A percentile compares a stretch with the other conserved stretches of the same genome.
Evolutionary conservation across 2,888 invertebrate species (phyloP).

Genomic region (Hedya salicella): DNA sequence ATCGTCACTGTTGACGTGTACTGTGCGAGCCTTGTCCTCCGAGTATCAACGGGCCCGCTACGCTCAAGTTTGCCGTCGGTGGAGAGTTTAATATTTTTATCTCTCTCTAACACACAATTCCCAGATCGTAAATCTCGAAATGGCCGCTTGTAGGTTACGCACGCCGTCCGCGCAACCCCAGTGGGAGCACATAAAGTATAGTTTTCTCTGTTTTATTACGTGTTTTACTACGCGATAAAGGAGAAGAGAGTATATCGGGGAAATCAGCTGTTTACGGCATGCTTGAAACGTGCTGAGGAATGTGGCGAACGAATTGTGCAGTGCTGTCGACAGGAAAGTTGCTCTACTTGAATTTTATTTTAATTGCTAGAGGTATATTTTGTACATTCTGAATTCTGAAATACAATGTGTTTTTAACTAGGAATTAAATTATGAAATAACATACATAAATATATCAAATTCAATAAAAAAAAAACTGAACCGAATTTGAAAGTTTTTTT

Average conservation of each 20-base stretch:
- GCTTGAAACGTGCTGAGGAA: conserved; percentile 84
- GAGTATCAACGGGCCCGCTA: conserved; percentile 71
- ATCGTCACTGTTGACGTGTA: conserved; percentile 61
- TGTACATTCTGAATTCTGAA: too few relatives aligned
- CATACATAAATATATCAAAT: too few relatives aligned
- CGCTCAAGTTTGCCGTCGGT: conserved; percentile 75
- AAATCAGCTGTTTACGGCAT: conserved; percentile 85
- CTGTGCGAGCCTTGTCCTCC: conserved; percentile 72
- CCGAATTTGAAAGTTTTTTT: too few relatives aligned
- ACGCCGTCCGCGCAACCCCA: conserved; percentile 81
- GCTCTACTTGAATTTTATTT: conserved; percentile 65
- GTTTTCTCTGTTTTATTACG: conserved; percentile 85
- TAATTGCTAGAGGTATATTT: conserved; percentile 40
- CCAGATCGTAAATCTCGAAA: conserved; percentile 86
- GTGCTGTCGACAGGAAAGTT: conserved; percentile 60
- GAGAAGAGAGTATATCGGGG: conserved; percentile 79
- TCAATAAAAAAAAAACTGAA: too few relatives aligned
- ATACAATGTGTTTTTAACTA: too few relatives aligned
- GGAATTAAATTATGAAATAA: too few relatives aligned
- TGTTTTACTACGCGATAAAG: conserved; percentile 80
- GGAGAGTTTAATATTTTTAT: conserved; percentile 81
- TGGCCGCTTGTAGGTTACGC: conserved; percentile 86
- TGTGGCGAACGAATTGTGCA: conserved; percentile 82
- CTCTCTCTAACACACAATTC: conserved; percentile 84
- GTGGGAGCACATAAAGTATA: conserved; percentile 83